Percentiles rank a stretch among this genome's conserved stretches.
These are phyloP conservation scores for Oenanthe oenanthe DNA, from an alignment of 2,113 vertebrate species.

Conservation along the genomic window DNA sequence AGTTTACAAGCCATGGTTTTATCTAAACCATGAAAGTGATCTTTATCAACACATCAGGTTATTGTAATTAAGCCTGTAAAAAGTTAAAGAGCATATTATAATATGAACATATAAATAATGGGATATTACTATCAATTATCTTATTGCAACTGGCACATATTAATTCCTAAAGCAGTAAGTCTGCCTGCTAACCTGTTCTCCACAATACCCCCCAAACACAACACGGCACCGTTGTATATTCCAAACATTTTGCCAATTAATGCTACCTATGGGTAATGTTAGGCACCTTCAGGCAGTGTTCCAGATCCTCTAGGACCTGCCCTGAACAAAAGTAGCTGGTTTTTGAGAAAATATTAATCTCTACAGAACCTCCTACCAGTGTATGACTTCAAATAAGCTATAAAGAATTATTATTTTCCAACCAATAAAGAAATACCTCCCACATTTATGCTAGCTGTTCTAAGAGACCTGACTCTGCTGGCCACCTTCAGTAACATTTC, in stretches of 20 bases:
- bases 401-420: neutral
- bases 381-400: neutral
- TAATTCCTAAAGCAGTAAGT: neutral
- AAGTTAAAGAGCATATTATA: neutral
- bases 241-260: neutral
- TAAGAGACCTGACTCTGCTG: neutral
- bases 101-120: neutral
- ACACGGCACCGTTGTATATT: neutral
- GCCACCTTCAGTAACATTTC: neutral
- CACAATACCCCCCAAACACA: neutral
- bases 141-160: neutral
- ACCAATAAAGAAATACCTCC: neutral
- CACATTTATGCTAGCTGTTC: neutral
- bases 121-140: neutral
- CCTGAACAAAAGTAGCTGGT: neutral
- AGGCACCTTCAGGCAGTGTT: neutral
- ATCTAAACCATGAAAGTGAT: neutral
- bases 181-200: neutral
- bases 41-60: neutral
- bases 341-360: neutral
- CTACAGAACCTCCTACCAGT: neutral
- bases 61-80: neutral
- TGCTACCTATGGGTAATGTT: neutral
- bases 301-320: neutral
- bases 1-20: neutral